Evolutionary conservation across 2,113 vertebrate species (phyloP).

Genomic region (Muscicapa adusta): DNA sequence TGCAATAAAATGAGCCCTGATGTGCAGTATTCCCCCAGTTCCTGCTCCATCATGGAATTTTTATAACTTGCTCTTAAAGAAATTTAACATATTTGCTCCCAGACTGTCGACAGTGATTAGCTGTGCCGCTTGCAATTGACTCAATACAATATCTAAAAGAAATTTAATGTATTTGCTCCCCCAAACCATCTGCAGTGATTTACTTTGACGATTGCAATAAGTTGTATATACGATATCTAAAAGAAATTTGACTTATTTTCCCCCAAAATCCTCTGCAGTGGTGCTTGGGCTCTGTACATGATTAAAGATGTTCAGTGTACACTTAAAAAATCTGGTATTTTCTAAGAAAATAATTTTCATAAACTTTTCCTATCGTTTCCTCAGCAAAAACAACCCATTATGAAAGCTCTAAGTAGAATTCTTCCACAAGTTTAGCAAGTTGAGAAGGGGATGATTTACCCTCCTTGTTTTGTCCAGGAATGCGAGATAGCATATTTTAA

Average conservation of each 20-base stretch:
- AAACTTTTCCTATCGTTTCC: background rate
- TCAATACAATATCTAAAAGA: background rate
- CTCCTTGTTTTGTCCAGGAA: background rate
- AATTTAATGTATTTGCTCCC: background rate
- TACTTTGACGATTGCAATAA: background rate
- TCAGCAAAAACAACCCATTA: background rate
- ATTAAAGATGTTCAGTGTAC: background rate
- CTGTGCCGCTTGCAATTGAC: background rate
- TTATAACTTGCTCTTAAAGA: background rate
- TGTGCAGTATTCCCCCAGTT: background rate
- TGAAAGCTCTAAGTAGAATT: background rate
- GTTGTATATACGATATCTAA: background rate
- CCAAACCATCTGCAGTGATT: background rate
- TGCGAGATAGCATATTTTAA: background rate
- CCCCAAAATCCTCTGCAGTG: background rate
- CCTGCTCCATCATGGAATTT: background rate
- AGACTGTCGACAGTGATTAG: background rate
- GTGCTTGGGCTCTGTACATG: background rate
- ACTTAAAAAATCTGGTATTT: background rate
- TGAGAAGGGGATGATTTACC: background rate
- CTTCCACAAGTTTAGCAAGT: slow-evolving; percentile 1
- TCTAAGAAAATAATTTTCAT: background rate
- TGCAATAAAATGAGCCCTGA: background rate
- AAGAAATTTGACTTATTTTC: background rate
- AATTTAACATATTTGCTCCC: background rate